Base-by-base conservation (phyloP, 2,113 vertebrate species). In the Anoplopoma fimbria region DNA sequence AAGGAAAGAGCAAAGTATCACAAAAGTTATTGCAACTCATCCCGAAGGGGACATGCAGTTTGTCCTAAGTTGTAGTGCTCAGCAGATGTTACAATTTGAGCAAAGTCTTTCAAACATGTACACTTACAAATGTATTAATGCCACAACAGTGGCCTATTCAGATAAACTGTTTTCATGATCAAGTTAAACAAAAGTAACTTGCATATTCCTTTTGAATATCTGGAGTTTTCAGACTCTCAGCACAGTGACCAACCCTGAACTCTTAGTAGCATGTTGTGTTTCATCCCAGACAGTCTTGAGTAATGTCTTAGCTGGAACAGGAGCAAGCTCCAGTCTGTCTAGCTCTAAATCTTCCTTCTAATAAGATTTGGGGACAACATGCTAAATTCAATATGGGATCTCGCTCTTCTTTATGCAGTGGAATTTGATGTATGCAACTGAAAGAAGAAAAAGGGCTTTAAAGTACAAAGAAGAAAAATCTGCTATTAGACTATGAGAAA, bases 291-390 rank as follows among this genome's bases (percentile, higher is more conserved):
- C 49, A 14, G 15, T 58, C 15, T 23, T 58, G 75, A 78, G 29
- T 47, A 71, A 38, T 71, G 79, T 21, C 33, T 69, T 31, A 27
- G 57, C 72, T 73, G 34, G 33, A 61, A 79, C 33, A 68, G 31
- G 7, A 34, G 25, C 47, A 29, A 67, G 19, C 64, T 57, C 4
- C 25, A 47, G 9, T 65, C 42, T 60, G 49, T 40, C 33, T 14
- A 19, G 25, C 68, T 77, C 36, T 77, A 76, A 73, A 79, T 81
- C 58, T 67, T 69, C 47, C 36, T 47, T 42, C 51, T 67, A 61
- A 70, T 68, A 34, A 58, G 65, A 74, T 84, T 84, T 70, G 62
- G 76, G 14, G 0, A 45, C 23, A 75, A 81, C 65, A 62, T 60
- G 70, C 9, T n/a, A 3, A 58, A 75, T 57, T 75, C 73, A 75